Evolutionary conservation across 2,113 vertebrate genomes (phyloP).

Genomic region (Chionodraco myersi): DNA sequence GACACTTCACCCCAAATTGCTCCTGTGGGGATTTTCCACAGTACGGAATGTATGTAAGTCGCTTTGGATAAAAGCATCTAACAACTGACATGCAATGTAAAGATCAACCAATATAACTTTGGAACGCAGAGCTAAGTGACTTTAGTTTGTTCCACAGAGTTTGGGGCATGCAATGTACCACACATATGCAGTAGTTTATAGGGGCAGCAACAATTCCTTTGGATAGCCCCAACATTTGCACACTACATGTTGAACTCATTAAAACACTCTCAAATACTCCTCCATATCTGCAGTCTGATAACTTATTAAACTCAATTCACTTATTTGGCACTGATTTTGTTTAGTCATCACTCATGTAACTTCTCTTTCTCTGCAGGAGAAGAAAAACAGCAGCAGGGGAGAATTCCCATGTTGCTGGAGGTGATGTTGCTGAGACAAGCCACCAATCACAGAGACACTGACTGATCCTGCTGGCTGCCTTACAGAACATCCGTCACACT

Average conservation of each 20-base stretch:
- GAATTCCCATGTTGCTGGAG: conserved; percentile 73
- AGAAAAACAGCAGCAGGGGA: conserved; percentile 65
- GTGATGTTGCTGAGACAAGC: conserved; percentile 70
- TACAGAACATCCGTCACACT: conserved; percentile 80
- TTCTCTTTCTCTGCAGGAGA: conserved; percentile 36
- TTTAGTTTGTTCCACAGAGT: background rate
- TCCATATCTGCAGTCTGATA: conserved; percentile 44
- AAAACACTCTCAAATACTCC: background rate
- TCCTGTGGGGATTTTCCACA: too few species aligned
- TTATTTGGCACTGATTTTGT: conserved; percentile 58
- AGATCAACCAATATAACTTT: too few species aligned
- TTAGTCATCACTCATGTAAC: conserved; percentile 67
- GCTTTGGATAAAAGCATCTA: too few species aligned
- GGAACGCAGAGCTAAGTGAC: too few species aligned
- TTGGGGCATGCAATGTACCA: background rate
- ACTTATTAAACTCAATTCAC: conserved; percentile 44
- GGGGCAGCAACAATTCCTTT: background rate
- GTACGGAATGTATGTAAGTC: too few species aligned
- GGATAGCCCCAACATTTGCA: background rate
- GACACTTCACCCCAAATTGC: too few species aligned
- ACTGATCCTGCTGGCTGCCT: conserved; percentile 71
- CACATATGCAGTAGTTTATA: background rate
- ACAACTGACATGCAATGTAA: too few species aligned
- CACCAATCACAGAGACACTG: conserved; percentile 78
- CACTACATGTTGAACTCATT: background rate